Conservation (phyloP, 2,888 invertebrate species). For the Icerya purchasi region DNA sequence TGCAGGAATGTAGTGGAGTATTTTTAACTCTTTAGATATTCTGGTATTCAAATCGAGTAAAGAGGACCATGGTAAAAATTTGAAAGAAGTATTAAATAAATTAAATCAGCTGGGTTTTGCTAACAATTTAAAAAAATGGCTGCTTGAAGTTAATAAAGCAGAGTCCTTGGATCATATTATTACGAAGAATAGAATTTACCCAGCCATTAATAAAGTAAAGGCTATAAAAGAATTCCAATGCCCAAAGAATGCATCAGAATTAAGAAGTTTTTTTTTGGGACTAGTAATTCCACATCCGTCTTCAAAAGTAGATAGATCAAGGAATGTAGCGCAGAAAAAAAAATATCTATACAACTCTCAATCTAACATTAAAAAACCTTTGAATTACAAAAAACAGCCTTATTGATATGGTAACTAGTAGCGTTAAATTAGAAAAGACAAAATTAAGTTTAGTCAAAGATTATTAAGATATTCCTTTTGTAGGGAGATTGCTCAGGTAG, state of each 20-base stretch:
- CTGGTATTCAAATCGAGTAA: not conserved
- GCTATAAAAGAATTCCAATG: not conserved
- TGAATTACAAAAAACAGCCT: too few species aligned
- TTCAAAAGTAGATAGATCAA: not conserved
- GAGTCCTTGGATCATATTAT: not conserved
- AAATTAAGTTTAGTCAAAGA: too few species aligned
- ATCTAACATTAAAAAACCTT: too few species aligned
- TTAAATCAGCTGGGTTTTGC: not conserved
- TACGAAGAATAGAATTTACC: not conserved
- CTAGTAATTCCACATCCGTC: not conserved
- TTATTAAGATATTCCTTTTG: too few species aligned
- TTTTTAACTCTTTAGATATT: not conserved
- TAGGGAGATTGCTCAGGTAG: too few species aligned
- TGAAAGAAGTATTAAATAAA: not conserved
- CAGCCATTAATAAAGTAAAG: not conserved
- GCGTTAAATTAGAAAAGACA: too few species aligned
- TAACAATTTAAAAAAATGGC: not conserved
- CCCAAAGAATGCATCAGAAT: not conserved
- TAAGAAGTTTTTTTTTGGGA: not conserved
- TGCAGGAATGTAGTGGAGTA: not conserved
- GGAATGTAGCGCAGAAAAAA: not conserved
- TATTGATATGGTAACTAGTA: too few species aligned
- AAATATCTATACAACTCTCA: too few species aligned
- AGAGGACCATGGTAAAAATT: not conserved
- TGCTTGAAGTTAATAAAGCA: not conserved